Evolutionary conservation across 2,797 vertebrate species (phyloP).

Genomic region (Babyrousa celebensis): DNA sequence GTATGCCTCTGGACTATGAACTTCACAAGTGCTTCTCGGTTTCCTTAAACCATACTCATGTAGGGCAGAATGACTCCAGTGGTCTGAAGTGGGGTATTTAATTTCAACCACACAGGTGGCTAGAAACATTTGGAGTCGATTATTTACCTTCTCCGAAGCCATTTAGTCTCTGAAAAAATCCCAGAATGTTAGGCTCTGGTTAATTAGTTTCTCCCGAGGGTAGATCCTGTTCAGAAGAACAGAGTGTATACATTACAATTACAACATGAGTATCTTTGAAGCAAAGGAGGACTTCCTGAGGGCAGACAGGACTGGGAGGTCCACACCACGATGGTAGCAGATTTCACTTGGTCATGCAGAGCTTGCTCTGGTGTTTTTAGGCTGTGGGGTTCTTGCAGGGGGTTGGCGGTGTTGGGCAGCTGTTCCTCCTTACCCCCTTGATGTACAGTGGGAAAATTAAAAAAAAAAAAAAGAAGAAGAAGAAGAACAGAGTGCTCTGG

Average conservation of each 20-base stretch:
- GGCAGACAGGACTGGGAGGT: too few relatives aligned
- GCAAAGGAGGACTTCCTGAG: too few relatives aligned
- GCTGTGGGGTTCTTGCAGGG: too few relatives aligned
- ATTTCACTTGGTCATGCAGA: too few relatives aligned
- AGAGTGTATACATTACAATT: too few relatives aligned
- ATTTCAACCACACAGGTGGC: not conserved
- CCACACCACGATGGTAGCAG: too few relatives aligned
- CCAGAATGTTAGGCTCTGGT: not conserved
- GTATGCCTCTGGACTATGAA: not conserved
- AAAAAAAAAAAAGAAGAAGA: too few relatives aligned
- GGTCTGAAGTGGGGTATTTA: not conserved
- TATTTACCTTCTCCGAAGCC: not conserved
- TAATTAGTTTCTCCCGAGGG: not conserved
- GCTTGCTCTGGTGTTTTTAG: too few relatives aligned
- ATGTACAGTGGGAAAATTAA: too few relatives aligned
- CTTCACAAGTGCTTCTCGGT: not conserved
- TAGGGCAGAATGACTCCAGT: not conserved
- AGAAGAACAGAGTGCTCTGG: not conserved
- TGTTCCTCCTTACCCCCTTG: too few relatives aligned
- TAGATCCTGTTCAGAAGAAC: not conserved
- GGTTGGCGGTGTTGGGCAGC: too few relatives aligned
- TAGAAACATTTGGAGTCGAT: not conserved
- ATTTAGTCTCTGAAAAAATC: not conserved
- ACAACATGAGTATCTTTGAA: too few relatives aligned
- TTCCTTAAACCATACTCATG: not conserved